Evolutionary conservation across 2,888 invertebrate species (phyloP).

Genomic region (Xylota segnis): DNA sequence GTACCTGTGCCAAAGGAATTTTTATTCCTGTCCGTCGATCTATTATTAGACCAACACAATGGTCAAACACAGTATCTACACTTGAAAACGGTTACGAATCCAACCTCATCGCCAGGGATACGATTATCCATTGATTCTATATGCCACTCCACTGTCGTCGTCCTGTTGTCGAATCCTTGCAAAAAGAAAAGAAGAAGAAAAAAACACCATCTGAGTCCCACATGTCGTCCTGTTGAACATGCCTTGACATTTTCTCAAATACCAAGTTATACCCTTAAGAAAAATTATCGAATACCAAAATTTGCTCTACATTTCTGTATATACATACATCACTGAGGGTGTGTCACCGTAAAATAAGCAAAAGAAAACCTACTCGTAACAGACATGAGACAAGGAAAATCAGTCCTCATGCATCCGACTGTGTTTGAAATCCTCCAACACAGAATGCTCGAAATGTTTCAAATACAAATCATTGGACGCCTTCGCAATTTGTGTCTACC

Average conservation of each 20-base stretch:
- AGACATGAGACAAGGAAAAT: background rate
- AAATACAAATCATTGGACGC: slow-evolving; percentile 12
- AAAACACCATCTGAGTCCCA: slow-evolving; percentile 5
- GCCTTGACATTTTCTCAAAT: slow-evolving; percentile 10
- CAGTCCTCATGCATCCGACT: background rate
- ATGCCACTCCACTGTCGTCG: background rate
- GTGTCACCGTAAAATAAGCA: background rate
- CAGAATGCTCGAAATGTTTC: slow-evolving; percentile 17
- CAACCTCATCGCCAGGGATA: background rate
- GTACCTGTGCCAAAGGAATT: too few relatives aligned
- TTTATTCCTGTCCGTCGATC: too few relatives aligned
- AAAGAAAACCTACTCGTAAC: too few relatives aligned
- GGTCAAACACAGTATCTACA: too few relatives aligned
- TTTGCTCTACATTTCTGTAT: slow-evolving; percentile 9
- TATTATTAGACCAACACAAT: too few relatives aligned
- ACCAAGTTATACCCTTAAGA: background rate
- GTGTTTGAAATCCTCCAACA: slow-evolving; percentile 14
- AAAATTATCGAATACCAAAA: slow-evolving; percentile 19
- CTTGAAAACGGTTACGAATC: background rate
- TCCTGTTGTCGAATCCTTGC: background rate
- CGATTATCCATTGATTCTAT: background rate
- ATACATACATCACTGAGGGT: background rate
- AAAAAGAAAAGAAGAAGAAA: background rate
- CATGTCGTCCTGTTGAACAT: slow-evolving; percentile 14
- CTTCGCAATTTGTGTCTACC: background rate